Base-by-base conservation (phyloP, 2,888 invertebrate genomes). In the Horisme vitalbata region DNA sequence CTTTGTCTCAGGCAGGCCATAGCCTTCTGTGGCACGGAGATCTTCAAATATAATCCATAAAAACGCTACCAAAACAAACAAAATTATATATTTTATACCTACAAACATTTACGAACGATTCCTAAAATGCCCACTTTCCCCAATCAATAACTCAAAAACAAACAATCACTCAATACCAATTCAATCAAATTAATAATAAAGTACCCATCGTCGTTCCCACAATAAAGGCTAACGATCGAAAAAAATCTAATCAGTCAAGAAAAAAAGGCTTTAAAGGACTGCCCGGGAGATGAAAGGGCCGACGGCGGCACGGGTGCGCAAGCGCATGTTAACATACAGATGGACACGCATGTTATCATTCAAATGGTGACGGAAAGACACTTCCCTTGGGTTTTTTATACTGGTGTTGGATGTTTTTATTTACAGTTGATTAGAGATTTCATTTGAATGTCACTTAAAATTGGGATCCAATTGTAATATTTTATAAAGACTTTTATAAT, bases 261-360 rank as follows among this genome's bases (percentile, higher is more conserved):
- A 18, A 76, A 61, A 68, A 70, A 66, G 56, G 50, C 54, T 57
- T 55, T 47, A 57, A 49, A 75, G 76, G 83, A 81, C 80, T 81
- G 49, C 75, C 82, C 80, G 71, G 63, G 76, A 83, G 86, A 88
- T 88, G 74, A 88, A 86, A 86, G 75, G 52, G 60, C 75, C 75
- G 79, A 68, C 63, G 59, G 60, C 47, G 61, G 56, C 57, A 55
- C 62, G 70, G 65, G 61, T 68, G 75, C 74, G 57, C 68, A 51
- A 57, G 52, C 68, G 74, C 77, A 80, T 79, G 78, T 75, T 79
- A 82, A 79, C 77, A 72, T 71, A 68, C 68, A 46, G 39, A 46
- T 32, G 11, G 63, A 61, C 59, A 56, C 67, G 74, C 76, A 79
- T 79, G 76, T 75, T 79, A 83, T 79, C 77, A 73, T 72, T 68